A percentile compares a stretch with the other conserved stretches of the same genome.
phyloP scores from a whole-genome alignment of 1,140 invertebrate genomes.

The Papilio machaon region DNA sequence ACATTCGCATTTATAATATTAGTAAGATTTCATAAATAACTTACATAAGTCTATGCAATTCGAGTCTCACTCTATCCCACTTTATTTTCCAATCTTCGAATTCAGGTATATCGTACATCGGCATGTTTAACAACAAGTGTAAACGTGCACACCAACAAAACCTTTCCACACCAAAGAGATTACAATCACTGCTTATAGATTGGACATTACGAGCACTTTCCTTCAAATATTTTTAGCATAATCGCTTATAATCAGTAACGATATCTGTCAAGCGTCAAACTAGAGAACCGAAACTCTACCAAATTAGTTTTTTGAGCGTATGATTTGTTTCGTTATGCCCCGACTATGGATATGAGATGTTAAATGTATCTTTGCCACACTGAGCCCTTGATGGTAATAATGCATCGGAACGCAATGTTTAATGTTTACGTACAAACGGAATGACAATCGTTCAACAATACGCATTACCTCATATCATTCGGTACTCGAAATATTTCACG shows the following conservation, averaged over 20 bases:
- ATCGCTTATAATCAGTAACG: too few relatives aligned
- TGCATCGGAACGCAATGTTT: conserved; percentile 29
- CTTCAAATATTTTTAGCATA: too few relatives aligned
- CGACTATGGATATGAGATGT: too few relatives aligned
- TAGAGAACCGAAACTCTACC: too few relatives aligned
- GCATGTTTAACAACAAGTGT: conserved; percentile 13
- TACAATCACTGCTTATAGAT: not conserved
- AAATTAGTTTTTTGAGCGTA: too few relatives aligned
- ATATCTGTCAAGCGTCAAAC: too few relatives aligned
- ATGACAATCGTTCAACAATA: conserved; percentile 50
- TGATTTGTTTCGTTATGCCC: too few relatives aligned
- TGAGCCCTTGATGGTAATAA: conserved; percentile 13
- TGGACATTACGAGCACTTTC: too few relatives aligned
- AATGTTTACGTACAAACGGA: conserved; percentile 46
- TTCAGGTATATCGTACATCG: conserved; percentile 43
- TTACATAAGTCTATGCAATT: conserved; percentile 59
- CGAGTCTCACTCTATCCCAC: conserved; percentile 64
- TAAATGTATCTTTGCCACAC: not conserved
- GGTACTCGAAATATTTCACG: conserved; percentile 28
- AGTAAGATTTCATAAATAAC: conserved; percentile 19
- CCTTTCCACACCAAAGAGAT: not conserved
- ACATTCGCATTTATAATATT: not conserved
- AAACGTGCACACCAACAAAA: not conserved
- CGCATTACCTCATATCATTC: conserved; percentile 51
- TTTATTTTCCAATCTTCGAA: conserved; percentile 62